Conservation (phyloP, 2,797 vertebrate species). For the Chanos chanos region DNA sequence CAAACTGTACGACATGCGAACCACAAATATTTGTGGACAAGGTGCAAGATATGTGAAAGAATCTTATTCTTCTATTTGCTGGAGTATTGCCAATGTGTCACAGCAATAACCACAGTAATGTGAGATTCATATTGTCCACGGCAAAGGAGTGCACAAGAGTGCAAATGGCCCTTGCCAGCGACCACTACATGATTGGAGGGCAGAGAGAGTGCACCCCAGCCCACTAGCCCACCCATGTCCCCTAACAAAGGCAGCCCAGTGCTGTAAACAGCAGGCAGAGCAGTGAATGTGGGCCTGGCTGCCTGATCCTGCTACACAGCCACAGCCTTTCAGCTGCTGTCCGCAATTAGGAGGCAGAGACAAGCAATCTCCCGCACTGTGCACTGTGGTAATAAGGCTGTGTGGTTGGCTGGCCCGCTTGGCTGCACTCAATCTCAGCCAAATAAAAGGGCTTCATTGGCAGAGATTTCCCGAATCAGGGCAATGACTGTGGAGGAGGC, state of each 20-base stretch:
- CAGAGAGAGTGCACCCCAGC: conserved; percentile 46
- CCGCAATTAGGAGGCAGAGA: conserved; percentile 78
- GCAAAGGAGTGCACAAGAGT: conserved; percentile 46
- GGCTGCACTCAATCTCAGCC: conserved; percentile 62
- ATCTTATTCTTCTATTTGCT: conserved; percentile 63
- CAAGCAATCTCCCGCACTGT: conserved; percentile 78
- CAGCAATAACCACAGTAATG: conserved; percentile 65
- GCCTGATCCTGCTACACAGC: conserved; percentile 34
- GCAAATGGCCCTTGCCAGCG: conserved; percentile 56
- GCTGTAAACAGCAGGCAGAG: conserved; percentile 47
- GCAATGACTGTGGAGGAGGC: conserved; percentile 66
- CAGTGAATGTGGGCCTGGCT: conserved; percentile 40
- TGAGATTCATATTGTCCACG: conserved; percentile 63
- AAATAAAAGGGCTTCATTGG: conserved; percentile 80
- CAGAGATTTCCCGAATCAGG: conserved; percentile 72
- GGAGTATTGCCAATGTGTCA: conserved; percentile 62
- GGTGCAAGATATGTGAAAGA: conserved; percentile 64
- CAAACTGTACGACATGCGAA: conserved; percentile 24
- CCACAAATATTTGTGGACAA: conserved; percentile 53
- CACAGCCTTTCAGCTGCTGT: conserved; percentile 69
- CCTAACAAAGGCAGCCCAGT: conserved; percentile 46
- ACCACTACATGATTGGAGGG: conserved; percentile 47
- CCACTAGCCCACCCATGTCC: conserved; percentile 61
- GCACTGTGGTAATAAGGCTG: conserved; percentile 50
- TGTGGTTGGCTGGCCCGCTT: conserved; percentile 62